Evolutionary conservation across 2,888 invertebrate genomes (phyloP), one percentile per base, ranked within the genome.

Genomic region (Lampropteryx suffumata): DNA sequence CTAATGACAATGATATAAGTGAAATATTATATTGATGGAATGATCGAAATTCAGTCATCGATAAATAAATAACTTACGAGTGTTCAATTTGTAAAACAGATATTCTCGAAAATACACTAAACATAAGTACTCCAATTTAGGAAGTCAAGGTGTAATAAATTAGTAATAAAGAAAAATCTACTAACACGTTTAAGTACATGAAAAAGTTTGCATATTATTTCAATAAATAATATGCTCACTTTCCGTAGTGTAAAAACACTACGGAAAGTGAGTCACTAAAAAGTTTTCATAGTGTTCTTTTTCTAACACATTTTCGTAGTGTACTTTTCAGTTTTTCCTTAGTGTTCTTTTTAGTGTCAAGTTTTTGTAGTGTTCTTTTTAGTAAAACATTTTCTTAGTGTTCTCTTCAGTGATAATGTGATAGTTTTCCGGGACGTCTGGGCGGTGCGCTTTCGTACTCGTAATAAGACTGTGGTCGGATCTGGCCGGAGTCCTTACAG

Each of bases 371-470:
- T n/a, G n/a, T 28, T 28, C 28, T 28, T 28, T 10, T 9, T n/a
- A 28, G 2, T 10, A 10, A n/a, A n/a, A 10, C 9, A 2, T 28
- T 7, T 28, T 28, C 26, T 8, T n/a, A 28, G n/a, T n/a, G n/a
- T 26, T 8, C 7, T 8, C n/a, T 17, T 81, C 73, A 92, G 79
- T 88, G 90, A 71, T 86, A 91, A 60, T 91, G 91, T 14, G 94
- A 84, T 2, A 88, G 82, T 51, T 88, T 88, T 36, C 87, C 88
- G 0, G 88, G 84, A 8, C 86, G 61, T 9, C 89, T 59, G 9
- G 86, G 86, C 27, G 94, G 94, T 26, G 95, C 93, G 61, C 93
- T 94, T 79, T 96, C 96, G 80, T 96, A 96, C 80, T 96, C 96
- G 81, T 95, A 96, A 82, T 94, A 96, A 53, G 96, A 96, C 55